These are phyloP conservation scores for Scaptodrosophila latifasciaeformis DNA, from an alignment of 2,888 invertebrate species.

Conservation along the genomic window DNA sequence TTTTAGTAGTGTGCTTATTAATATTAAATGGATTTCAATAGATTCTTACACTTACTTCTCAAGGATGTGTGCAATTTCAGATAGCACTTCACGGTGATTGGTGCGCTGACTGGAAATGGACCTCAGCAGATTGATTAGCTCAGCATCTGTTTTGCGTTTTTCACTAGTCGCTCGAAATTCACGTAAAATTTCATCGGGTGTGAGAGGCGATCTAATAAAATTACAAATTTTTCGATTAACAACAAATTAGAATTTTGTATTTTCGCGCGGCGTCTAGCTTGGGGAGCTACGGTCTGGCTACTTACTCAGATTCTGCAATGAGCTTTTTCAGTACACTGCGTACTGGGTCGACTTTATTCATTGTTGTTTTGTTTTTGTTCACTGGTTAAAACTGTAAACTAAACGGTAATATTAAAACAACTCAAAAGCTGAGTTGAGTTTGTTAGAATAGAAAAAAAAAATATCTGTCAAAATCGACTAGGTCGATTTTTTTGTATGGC, in stretches of 20 bases:
- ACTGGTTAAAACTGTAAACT: too few species aligned
- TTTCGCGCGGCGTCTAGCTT: slow-evolving; percentile 30
- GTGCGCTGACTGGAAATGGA: slow-evolving; percentile 67
- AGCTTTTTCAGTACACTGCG: slow-evolving; percentile 56
- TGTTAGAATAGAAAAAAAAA: too few species aligned
- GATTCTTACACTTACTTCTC: slow-evolving; percentile 50
- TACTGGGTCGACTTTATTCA: slow-evolving; percentile 55
- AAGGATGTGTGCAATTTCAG: slow-evolving; percentile 58
- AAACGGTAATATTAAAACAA: slow-evolving; percentile 35
- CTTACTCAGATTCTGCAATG: slow-evolving; percentile 67
- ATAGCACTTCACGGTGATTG: slow-evolving; percentile 53
- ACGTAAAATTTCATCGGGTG: slow-evolving; percentile 65
- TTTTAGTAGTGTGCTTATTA: neutral
- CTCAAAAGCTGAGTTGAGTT: too few species aligned
- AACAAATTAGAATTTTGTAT: neutral
- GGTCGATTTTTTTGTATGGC: too few species aligned
- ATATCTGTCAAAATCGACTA: too few species aligned
- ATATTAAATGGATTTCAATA: neutral
- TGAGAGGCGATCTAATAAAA: slow-evolving; percentile 58
- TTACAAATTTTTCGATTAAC: neutral
- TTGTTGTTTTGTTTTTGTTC: too few species aligned
- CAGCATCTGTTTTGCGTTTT: slow-evolving; percentile 50
- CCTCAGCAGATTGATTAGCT: slow-evolving; percentile 66
- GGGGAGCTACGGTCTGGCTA: slow-evolving; percentile 21
- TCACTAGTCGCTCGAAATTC: slow-evolving; percentile 69